These are phyloP conservation scores for Syrista parreyssii DNA, from an alignment of 2,888 invertebrate species.

Conservation along the genomic window DNA sequence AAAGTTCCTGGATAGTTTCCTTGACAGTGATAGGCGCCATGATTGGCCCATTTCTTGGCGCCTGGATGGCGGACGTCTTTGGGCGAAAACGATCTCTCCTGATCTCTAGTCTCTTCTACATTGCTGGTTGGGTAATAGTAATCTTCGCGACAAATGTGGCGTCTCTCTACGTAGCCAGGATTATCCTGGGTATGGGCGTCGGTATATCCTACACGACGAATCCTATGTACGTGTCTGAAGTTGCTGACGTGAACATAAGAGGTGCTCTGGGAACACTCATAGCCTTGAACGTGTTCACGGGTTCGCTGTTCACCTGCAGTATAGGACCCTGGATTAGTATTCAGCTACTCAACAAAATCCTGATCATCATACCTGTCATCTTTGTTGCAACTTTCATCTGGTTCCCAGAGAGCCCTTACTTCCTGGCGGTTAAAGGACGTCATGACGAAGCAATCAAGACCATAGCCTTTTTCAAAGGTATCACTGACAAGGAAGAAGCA, in stretches of 20 bases:
- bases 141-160: slow-evolving; percentile 49
- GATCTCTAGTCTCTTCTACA: slow-evolving; percentile 58
- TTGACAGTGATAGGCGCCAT: slow-evolving; percentile 60
- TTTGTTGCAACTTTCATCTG: slow-evolving; percentile 54
- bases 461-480: slow-evolving; percentile 52
- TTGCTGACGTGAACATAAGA: slow-evolving; percentile 58
- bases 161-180: slow-evolving; percentile 50
- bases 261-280: slow-evolving; percentile 60
- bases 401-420: slow-evolving; percentile 62
- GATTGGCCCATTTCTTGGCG: slow-evolving; percentile 60
- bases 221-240: slow-evolving; percentile 62
- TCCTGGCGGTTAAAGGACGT: slow-evolving; percentile 47
- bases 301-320: slow-evolving; percentile 56
- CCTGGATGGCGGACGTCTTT: slow-evolving; percentile 49
- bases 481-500: slow-evolving; percentile 22
- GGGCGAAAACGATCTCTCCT: slow-evolving; percentile 57
- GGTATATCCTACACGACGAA: slow-evolving; percentile 61
- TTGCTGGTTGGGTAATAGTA: slow-evolving; percentile 56
- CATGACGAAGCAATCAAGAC: slow-evolving; percentile 47
- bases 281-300: slow-evolving; percentile 61
- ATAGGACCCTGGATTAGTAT: slow-evolving; percentile 57
- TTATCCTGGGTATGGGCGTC: slow-evolving; percentile 58
- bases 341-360: slow-evolving; percentile 33
- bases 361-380: slow-evolving; percentile 49
- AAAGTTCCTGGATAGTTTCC: slow-evolving; percentile 60